A percentile compares a stretch with the other conserved stretches of the same genome.
phyloP scores from a whole-genome alignment of 2,113 vertebrate species.

The Dicaeum eximium region DNA sequence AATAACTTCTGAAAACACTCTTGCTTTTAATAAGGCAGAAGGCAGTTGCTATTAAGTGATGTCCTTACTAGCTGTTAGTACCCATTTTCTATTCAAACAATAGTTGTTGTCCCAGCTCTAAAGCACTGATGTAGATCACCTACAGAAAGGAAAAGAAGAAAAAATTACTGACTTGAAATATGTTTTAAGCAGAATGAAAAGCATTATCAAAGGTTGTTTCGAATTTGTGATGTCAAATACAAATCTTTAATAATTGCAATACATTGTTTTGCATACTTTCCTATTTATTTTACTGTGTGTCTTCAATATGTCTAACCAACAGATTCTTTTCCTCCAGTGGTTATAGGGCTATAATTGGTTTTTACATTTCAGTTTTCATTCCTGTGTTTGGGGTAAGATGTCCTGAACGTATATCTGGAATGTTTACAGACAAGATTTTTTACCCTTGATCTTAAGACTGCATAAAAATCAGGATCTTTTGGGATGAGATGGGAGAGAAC shows the following conservation, averaged over 20 bases:
- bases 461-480: background rate
- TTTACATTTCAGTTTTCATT: background rate
- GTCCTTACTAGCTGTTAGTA: background rate
- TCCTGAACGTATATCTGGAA: background rate
- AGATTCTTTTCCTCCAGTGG: background rate
- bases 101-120: background rate
- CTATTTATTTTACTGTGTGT: background rate
- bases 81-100: background rate
- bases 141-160: conserved; percentile 34
- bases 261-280: background rate
- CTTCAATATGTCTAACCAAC: background rate
- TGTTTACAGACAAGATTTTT: background rate
- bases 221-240: background rate
- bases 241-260: background rate
- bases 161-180: background rate
- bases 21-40: background rate
- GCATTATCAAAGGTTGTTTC: background rate
- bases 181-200: background rate
- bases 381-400: background rate
- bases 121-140: background rate
- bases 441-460: background rate
- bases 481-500: background rate
- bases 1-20: background rate
- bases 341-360: background rate
- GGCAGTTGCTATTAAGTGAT: background rate